phyloP scores from a whole-genome alignment of 2,888 invertebrate genomes.

The Noctua fimbriata region DNA sequence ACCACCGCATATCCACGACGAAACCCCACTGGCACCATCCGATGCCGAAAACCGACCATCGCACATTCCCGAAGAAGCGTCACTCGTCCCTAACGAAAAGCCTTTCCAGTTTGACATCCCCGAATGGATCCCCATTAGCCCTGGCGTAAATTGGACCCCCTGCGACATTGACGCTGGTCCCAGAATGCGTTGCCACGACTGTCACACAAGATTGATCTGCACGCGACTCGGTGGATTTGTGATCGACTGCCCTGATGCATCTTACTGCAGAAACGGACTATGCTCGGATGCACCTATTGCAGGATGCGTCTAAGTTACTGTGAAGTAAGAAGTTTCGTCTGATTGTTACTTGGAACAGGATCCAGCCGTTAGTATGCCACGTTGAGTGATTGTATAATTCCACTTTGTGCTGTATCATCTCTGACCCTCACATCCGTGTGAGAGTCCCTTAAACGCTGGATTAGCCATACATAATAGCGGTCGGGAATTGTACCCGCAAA shows the following conservation, averaged over 20 bases:
- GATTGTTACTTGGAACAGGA: background rate
- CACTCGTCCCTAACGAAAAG: background rate
- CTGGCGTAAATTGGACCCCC: constrained; percentile 12
- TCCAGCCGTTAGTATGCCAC: background rate
- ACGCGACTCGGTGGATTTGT: constrained; percentile 29
- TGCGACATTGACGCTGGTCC: constrained; percentile 20
- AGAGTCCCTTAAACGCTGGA: background rate
- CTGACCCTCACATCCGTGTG: background rate
- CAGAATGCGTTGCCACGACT: constrained; percentile 24
- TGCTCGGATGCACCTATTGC: constrained; percentile 11
- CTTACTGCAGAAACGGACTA: constrained; percentile 29
- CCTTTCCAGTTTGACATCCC: background rate
- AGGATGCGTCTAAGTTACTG: constrained; percentile 17
- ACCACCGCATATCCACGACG: background rate
- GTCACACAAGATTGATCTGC: constrained; percentile 31
- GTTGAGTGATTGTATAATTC: background rate
- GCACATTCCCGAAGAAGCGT: background rate
- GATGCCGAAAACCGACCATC: background rate
- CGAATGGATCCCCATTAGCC: background rate
- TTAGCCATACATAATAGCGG: background rate
- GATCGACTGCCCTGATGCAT: constrained; percentile 12
- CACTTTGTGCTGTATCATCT: background rate
- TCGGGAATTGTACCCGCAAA: background rate
- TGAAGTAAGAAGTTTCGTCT: background rate
- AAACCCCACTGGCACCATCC: background rate